Percentiles rank a stretch among this genome's conserved stretches.
These are phyloP conservation scores for Agrypnus murinus DNA, from an alignment of 2,888 invertebrate genomes.

Conservation along the genomic window DNA sequence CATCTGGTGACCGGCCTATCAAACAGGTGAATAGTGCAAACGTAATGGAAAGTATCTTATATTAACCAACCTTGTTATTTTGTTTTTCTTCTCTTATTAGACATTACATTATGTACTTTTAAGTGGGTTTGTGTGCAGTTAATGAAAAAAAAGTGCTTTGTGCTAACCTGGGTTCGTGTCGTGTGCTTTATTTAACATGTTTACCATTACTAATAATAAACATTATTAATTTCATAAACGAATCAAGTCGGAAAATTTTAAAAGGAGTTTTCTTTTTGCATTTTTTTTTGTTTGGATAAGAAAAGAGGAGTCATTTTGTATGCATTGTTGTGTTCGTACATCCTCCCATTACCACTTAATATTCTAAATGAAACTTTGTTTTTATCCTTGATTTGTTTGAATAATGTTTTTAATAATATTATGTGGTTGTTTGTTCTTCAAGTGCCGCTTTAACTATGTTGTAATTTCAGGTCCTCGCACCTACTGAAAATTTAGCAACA, in stretches of 20 bases:
- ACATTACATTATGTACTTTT: conserved; percentile 36
- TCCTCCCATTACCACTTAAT: conserved; percentile 42
- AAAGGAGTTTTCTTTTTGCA: background rate
- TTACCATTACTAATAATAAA: conserved; percentile 48
- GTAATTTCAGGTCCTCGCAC: conserved; percentile 54
- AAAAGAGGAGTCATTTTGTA: conserved; percentile 18
- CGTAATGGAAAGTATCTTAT: conserved; percentile 61
- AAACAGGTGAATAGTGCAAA: conserved; percentile 71
- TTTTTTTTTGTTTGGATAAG: conserved; percentile 37
- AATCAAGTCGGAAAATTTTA: background rate
- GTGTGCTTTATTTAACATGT: conserved; percentile 55
- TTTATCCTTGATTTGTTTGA: conserved; percentile 42
- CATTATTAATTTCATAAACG: conserved; percentile 40
- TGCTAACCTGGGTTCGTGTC: conserved; percentile 55
- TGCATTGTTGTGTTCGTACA: conserved; percentile 44
- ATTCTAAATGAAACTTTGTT: conserved; percentile 36
- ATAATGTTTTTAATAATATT: too few species aligned
- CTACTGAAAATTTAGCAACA: conserved; percentile 51
- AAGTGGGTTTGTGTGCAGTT: conserved; percentile 24
- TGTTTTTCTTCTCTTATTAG: conserved; percentile 53
- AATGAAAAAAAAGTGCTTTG: conserved; percentile 40
- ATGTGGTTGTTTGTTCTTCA: conserved; percentile 12
- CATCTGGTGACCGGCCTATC: conserved; percentile 74
- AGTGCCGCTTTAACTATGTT: background rate
- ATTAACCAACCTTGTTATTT: conserved; percentile 59